Evolutionary conservation across 2,888 invertebrate genomes (phyloP), one percentile per base, ranked within the genome.

Genomic region (Lasius fuliginosus): DNA sequence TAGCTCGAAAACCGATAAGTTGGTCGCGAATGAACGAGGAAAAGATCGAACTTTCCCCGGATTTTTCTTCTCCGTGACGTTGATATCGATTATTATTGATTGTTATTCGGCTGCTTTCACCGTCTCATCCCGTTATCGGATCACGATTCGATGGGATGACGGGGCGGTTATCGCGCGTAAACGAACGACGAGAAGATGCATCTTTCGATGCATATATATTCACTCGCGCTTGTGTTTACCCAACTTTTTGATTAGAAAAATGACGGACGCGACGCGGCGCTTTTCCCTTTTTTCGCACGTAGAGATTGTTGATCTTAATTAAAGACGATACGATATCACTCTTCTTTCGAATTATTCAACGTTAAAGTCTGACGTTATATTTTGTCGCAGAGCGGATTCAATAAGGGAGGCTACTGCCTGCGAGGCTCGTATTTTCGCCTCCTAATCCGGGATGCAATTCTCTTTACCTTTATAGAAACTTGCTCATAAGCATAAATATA

Each of bases 281-380:
- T 89, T 88, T 89, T 88, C 77, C 83, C 71, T 49, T 74, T 85
- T 87, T 84, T 88, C 89, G 36, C 76, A 67, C 60, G 36, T 36
- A 74, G 46, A 30, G 74, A 67, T 53, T 71, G 79, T 88, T 84
- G 79, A 87, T 88, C 85, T 89, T 89, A 89, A 89, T 89, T 89
- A 83, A 79, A 74, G 60, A 58, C 79, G 86, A 89, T 87, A 88
- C 67, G 62, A 42, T 88, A 83, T 86, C 87, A 68, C 15, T 75
- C 56, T 62, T 74, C 69, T 85, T 87, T 88, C 84, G 23, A 87
- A 85, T 89, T 86, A 69, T 56, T 64, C 82, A 76, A 86, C 73
- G 15, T 62, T n/a, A 87, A 81, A 1, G 9, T 15, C 36, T 36
- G 15, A 3, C 18, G 11, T 73, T 83, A 56, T 40, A 65, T 33